phyloP scores from a whole-genome alignment of 2,113 vertebrate genomes.

The Herpailurus yagouaroundi region DNA sequence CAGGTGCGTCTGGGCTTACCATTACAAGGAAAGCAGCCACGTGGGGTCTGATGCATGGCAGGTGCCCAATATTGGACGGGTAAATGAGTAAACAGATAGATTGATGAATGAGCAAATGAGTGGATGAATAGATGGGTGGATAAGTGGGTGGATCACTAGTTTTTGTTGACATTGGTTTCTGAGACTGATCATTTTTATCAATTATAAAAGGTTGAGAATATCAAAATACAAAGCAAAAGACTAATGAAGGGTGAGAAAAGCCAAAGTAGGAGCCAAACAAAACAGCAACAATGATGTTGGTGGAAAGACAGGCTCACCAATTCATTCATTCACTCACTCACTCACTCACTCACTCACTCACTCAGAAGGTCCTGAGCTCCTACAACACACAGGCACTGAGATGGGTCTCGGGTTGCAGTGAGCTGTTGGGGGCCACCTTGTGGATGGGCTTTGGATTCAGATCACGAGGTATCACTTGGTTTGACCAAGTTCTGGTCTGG shows the following conservation, averaged over 20 bases:
- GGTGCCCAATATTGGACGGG: background rate
- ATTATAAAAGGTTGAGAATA: background rate
- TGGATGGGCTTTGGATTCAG: too few relatives aligned
- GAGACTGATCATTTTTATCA: background rate
- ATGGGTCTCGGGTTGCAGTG: background rate
- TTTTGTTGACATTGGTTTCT: background rate
- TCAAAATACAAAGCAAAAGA: background rate
- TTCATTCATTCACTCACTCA: too few relatives aligned
- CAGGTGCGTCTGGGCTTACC: background rate
- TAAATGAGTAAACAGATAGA: background rate
- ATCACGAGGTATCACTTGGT: background rate
- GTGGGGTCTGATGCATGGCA: background rate
- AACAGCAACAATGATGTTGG: background rate
- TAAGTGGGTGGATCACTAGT: background rate
- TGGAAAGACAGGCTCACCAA: background rate
- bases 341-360: background rate
- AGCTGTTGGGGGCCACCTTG: background rate
- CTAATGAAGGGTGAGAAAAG: background rate
- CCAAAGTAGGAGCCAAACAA: background rate
- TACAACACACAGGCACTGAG: fast-evolving
- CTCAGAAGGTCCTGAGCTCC: background rate
- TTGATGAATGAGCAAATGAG: too few relatives aligned
- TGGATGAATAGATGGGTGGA: too few relatives aligned
- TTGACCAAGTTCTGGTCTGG: background rate
- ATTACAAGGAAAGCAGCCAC: background rate